Conservation (phyloP, 1,140 invertebrate species). For the Hyles vespertilio region DNA sequence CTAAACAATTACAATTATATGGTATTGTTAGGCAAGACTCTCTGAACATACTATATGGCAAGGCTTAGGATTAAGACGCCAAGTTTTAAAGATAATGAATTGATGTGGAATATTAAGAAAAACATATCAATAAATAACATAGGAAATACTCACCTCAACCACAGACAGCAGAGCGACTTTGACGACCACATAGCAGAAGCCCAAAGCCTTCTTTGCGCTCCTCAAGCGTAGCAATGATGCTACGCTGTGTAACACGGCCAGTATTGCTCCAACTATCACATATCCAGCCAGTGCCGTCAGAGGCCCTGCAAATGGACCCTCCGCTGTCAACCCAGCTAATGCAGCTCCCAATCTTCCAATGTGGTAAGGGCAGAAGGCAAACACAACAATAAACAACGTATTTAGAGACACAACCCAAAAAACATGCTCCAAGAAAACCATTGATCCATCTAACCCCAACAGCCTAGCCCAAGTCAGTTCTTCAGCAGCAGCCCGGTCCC, state of each 20-base stretch:
- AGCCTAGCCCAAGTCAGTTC: constrained; percentile 98
- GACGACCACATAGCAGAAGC: constrained; percentile 97
- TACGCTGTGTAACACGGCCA: constrained; percentile 89
- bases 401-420: constrained; percentile 99
- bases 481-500: constrained; percentile 97
- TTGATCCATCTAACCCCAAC: constrained; percentile 96
- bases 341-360: constrained; percentile 92
- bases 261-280: constrained; percentile 89
- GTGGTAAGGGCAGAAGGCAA: constrained; percentile 97
- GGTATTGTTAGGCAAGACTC: too few species aligned
- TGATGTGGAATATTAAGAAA: not conserved
- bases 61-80: too few species aligned
- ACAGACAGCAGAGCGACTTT: constrained; percentile 80
- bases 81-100: too few species aligned
- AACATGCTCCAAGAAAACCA: constrained; percentile 98
- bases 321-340: constrained; percentile 84
- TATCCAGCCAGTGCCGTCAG: constrained; percentile 96
- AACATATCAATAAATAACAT: not conserved
- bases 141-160: constrained; percentile 52
- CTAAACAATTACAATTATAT: too few species aligned
- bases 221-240: constrained; percentile 86
- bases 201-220: constrained; percentile 89
- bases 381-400: constrained; percentile 95
- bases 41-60: too few species aligned
- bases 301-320: constrained; percentile 93